These are phyloP conservation scores for Diorhabda elongata DNA, from an alignment of 1,140 invertebrate genomes.

Conservation along the genomic window DNA sequence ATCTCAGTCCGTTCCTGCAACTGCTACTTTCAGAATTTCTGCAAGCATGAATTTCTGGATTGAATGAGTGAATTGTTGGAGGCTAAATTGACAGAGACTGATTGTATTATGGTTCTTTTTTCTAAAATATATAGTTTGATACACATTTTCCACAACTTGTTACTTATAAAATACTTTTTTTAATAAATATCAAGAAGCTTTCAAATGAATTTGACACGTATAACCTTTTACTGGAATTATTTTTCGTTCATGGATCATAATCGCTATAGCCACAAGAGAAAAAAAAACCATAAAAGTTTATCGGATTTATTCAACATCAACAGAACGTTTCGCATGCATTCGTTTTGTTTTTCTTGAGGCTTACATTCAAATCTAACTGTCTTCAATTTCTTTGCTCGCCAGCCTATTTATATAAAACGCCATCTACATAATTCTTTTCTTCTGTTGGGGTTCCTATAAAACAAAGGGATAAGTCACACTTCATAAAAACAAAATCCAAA, in stretches of 20 bases:
- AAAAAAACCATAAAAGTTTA: background rate
- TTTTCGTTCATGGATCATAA: background rate
- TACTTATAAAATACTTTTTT: too few relatives aligned
- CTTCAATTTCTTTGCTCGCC: conserved; percentile 1
- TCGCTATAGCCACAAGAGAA: background rate
- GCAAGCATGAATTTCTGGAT: too few relatives aligned
- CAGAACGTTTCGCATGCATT: background rate
- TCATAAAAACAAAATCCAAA: too few relatives aligned
- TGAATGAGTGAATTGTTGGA: too few relatives aligned
- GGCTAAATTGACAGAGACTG: too few relatives aligned
- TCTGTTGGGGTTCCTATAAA: background rate
- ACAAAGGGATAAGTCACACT: too few relatives aligned
- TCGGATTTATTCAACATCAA: conserved; percentile 1
- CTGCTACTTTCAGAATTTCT: too few relatives aligned
- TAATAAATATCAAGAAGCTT: too few relatives aligned
- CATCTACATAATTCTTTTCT: conserved; percentile 1
- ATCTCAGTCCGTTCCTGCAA: too few relatives aligned
- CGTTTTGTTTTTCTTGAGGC: background rate
- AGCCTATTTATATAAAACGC: conserved; percentile 1
- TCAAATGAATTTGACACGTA: background rate
- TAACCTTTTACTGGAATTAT: background rate
- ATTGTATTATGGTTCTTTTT: too few relatives aligned
- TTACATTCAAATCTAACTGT: background rate
- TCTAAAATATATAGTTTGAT: too few relatives aligned
- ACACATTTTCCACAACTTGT: too few relatives aligned